Evolutionary conservation across 23 tunicate genomes (phyloP), one percentile per base, ranked within the genome.

Genomic region (Trididemnum nubilum): DNA sequence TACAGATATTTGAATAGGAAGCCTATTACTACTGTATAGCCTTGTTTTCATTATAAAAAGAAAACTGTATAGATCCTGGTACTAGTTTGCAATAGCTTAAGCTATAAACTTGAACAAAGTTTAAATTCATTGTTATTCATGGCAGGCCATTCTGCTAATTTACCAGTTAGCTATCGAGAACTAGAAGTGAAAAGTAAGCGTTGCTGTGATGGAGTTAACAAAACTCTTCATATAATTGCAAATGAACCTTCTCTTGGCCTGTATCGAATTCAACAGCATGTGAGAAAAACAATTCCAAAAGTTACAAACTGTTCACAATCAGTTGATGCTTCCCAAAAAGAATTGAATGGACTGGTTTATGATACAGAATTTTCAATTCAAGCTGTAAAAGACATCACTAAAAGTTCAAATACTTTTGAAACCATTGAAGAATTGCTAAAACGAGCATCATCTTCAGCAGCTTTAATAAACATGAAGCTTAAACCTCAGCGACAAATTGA

Each of bases 191-290:
- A 89, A 61, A 73, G 76, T 52, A 78, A 71, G 52, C 59, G 81
- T 12, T 51, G 85, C n/a, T 91, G 90, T 51, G 78, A 81, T 36
- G 90, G 89, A 31, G 57, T 91, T 2, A 91, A 91, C 73, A 88
- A 91, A 34, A 85, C 97, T n/a, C 30, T 82, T 9, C 97, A 94
- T 72, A 50, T 89, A 36, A 76, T 94, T 61, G 98, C 98, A 0
- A 94, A 94, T 69, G 98, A 94, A 77, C 98, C 98, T 1, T 81
- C 98, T 0, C 87, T 94, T 31, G 98, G 98, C 0, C 38, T 94
- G 77, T 94, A 85, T 57, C 73, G 98, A 34, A 75, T 94, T 7
- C 98, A 94, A 71, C 88, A 94, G 35, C 98, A 94, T 71, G 81
- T 89, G 21, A 58, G 84, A 25, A 94, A 94, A 59, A 73, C 95